Base-by-base conservation (phyloP, 35 echinoderm and acorn worm genomes). In the Lytechinus variegatus region DNA sequence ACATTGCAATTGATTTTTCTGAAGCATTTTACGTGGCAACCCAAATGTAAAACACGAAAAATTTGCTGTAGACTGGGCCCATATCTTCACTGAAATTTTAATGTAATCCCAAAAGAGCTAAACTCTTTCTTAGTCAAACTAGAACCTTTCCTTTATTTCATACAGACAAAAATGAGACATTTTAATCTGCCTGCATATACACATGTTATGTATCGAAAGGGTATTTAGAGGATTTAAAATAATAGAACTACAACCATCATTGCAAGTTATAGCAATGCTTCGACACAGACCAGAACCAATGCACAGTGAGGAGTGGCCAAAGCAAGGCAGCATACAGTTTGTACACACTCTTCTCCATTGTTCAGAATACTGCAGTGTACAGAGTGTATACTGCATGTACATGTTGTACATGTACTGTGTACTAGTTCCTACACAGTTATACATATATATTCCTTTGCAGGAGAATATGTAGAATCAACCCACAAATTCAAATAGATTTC, bases 341-440 rank as follows among this genome's bases (percentile, higher is more conserved):
- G 88, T 90, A 90, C 88, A 90, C 88, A 90, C 88, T 90, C 88
- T 90, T 90, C 88, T 90, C 88, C 88, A 90, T 90, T 90, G 88
- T 90, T 90, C 88, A 90, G 10, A 90, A 52, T 90, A 54, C 88
- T 79, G 66, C 66, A 79, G 52, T 90, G 88, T 54, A 90, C 88
- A 54, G 28, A 90, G 88, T 90, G 88, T 90, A 44, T 90, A 44
- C 29, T 90, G 27, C 33, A 44, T 14, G 9, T 88, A 90, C 88
- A 90, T 90, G 88, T 90, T 54, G 52, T 79, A 79, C 66, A 79
- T 54, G 88, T 54, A 90, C 88, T 88, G 88, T 79, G 16, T 79
- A 79, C 66, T 79, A 79, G 66, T 79, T 79, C 66, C 66, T 79
- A 79, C 66, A 79, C 66, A 79, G 66, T 79, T 16, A 44, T 44